Base-by-base conservation (phyloP, 2,113 vertebrate genomes). In the Heliornis fulica region DNA sequence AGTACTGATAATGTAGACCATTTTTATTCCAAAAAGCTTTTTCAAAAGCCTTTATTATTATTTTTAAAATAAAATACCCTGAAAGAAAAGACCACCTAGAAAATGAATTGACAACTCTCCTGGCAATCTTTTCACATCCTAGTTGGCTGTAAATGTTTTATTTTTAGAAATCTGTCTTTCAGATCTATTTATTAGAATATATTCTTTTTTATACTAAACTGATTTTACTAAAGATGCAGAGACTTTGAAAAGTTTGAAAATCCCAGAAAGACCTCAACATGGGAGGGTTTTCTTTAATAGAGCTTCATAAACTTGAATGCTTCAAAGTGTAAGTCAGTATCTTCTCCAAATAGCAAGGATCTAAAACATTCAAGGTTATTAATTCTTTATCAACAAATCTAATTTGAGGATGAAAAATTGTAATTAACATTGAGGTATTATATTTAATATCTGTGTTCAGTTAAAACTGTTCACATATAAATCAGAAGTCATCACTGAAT, bases 11-110 rank as follows among this genome's bases (percentile, higher is more conserved):
- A 51, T 66, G 50, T 60, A 87, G 61, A 76, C 41, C 23, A 43
- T 69, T 96, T 93, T 14, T 94, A 74, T 90, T 90, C 83, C 85
- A 16, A 94, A 88, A 88, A 90, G 17, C 46, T 81, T 92, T 92
- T 86, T 57, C 46, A 70, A 45, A 87, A 91, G 26, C 26, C 43
- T 36, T 75, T 70, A 54, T 29, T 56, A 41, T 25, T 54, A n/a
- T 22, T 82, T 32, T 71, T 14, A 8, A 83, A 94, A 83, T 74
- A 64, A 93, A 89, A 81, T 83, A 25, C 34, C 10, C 46, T 46
- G 38, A n/a, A 85, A 89, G 74, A 92, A 93, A 84, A 63, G 22
- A 14, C 68, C 31, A 75, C 18, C 10, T 71, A 53, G 41, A 77
- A 89, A 90, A 93, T 87, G 2, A 71, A 78, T 80, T 66, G 31